Base-by-base conservation (phyloP, 2,888 invertebrate species). In the Lymantria dispar region DNA sequence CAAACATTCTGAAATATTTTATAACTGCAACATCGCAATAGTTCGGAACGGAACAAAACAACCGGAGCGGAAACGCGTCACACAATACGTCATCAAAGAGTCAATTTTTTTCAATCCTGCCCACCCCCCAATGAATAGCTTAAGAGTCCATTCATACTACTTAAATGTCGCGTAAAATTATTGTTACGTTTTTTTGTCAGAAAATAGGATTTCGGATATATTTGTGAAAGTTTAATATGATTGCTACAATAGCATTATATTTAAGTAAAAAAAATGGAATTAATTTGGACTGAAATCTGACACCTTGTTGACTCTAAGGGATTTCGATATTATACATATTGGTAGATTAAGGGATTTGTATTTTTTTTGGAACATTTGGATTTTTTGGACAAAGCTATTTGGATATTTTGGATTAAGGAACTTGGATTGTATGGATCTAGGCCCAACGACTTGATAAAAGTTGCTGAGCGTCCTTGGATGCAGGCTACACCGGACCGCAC, bases 121-220 rank as follows among this genome's bases (percentile, higher is more conserved):
- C 68, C 57, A 59, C 69, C 68, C 62, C 56, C 54, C 43, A 46
- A 46, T 70, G 60, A 68, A 72, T 66, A 51, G 58, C 45, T 56
- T 45, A 50, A 60, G 72, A 70, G 63, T 65, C 72, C 64, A 73
- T 73, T 73, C 72, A 63, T 62, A 69, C 65, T 70, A 64, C 63
- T 70, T 67, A 67, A 71, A 72, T 72, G 73, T 70, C 70, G 66
- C 74, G 70, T 72, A 61, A 72, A 68, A 58, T 60, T 62, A 65
- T 66, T 67, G 61, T 59, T 52, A 56, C 46, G 38, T 43, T 66
- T 72, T n/a, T 69, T 65, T 62, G 57, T 48, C 45, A 22, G 9
- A 42, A 47, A 56, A 45, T 56, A 1, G 57, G 56, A 45, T 53
- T 62, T 64, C 53, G 42, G 45, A 56, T 60, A 47, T 56, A 55